Evolutionary conservation across 2,888 invertebrate genomes (phyloP).

Genomic region (Lepidochitona cinerea): DNA sequence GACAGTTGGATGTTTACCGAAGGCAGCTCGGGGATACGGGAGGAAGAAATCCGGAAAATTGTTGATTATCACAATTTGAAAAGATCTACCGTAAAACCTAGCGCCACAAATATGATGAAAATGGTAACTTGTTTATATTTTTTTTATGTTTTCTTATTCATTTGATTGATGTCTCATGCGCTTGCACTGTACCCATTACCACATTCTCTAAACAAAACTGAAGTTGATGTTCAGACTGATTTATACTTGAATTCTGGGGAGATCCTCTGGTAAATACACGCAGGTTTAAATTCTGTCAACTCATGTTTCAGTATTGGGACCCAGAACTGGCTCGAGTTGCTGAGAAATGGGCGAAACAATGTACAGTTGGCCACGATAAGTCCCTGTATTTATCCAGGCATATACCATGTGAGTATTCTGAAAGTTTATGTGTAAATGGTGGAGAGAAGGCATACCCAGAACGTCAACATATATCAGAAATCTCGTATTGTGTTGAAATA

Average conservation of each 20-base stretch:
- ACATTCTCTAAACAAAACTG: too few species aligned
- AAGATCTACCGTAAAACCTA: background rate
- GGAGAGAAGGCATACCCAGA: too few species aligned
- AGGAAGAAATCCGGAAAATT: background rate
- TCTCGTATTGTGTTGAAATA: too few species aligned
- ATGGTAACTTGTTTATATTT: background rate
- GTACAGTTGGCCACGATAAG: background rate
- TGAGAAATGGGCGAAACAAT: background rate
- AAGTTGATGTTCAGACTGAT: too few species aligned
- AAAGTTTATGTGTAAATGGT: background rate
- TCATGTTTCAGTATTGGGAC: background rate
- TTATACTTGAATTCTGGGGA: too few species aligned
- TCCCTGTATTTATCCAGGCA: background rate
- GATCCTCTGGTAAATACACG: too few species aligned
- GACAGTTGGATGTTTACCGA: background rate
- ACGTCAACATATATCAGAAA: too few species aligned
- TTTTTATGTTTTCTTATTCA: too few species aligned
- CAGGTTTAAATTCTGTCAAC: too few species aligned
- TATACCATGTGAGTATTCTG: background rate
- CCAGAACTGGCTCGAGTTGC: background rate
- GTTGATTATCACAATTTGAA: background rate
- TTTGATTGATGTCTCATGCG: too few species aligned
- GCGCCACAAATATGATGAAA: background rate
- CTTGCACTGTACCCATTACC: too few species aligned
- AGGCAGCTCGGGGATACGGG: background rate